Conservation (phyloP, 2,888 invertebrate species). For the Diaprepes abbreviatus region DNA sequence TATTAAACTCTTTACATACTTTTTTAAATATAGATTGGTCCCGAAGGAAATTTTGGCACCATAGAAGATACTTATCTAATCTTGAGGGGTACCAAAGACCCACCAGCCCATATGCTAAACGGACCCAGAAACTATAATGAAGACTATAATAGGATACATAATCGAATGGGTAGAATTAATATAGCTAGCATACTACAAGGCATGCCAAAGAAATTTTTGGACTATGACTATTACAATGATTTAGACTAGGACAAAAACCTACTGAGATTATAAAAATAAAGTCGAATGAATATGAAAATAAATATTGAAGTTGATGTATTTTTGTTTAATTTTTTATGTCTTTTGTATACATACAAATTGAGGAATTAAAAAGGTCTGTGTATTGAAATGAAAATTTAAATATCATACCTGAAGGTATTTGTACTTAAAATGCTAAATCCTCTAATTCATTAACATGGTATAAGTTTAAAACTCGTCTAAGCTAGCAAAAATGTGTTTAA, state of each 20-base stretch:
- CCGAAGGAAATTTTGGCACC: conserved; percentile 70
- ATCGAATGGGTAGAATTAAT: conserved; percentile 48
- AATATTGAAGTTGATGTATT: too few relatives aligned
- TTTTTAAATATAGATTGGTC: conserved; percentile 63
- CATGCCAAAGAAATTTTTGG: conserved; percentile 8
- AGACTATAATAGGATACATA: conserved; percentile 68
- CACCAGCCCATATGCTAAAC: conserved; percentile 75
- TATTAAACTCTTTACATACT: background rate
- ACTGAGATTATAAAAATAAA: too few relatives aligned
- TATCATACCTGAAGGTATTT: too few relatives aligned
- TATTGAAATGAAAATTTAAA: too few relatives aligned
- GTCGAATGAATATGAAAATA: too few relatives aligned
- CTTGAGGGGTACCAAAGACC: conserved; percentile 79
- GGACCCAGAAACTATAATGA: conserved; percentile 72
- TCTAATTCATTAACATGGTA: too few relatives aligned
- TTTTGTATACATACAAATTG: too few relatives aligned
- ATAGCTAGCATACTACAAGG: background rate
- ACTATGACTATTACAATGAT: conserved; percentile 38
- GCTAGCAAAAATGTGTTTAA: too few relatives aligned
- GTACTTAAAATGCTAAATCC: too few relatives aligned
- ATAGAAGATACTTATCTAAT: conserved; percentile 74
- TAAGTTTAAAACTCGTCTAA: too few relatives aligned
- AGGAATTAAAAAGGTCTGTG: too few relatives aligned
- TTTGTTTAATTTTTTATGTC: too few relatives aligned
- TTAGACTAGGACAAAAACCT: conserved; percentile 18